Conservation (phyloP, 2,797 vertebrate genomes). For the Fundulus diaphanus region DNA sequence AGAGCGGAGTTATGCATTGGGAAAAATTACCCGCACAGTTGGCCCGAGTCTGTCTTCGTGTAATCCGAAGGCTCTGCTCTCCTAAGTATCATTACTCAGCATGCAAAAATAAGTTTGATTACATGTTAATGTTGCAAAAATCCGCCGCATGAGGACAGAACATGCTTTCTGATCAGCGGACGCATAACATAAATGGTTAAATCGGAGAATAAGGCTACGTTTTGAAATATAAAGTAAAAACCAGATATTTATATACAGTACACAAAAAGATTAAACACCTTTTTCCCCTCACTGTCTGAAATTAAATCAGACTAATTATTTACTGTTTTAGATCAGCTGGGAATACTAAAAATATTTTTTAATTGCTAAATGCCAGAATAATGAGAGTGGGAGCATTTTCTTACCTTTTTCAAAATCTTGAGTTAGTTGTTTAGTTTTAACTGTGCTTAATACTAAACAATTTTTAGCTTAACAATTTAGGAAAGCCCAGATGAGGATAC, state of each 20-base stretch:
- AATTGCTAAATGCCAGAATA: not conserved
- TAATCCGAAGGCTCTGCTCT: slow-evolving; percentile 19
- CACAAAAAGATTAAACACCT: not conserved
- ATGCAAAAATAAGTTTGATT: not conserved
- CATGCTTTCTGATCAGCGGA: not conserved
- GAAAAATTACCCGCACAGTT: slow-evolving; percentile 31
- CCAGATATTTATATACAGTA: not conserved
- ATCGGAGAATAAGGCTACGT: not conserved
- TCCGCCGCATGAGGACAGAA: not conserved
- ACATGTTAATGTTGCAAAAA: not conserved
- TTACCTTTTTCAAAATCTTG: not conserved
- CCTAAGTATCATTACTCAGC: not conserved
- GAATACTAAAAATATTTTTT: not conserved
- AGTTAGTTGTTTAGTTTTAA: no score
- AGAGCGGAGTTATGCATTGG: slow-evolving; percentile 21
- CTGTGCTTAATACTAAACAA: not conserved
- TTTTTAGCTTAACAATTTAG: not conserved
- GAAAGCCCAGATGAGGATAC: not conserved
- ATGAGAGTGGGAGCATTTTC: not conserved
- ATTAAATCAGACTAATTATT: not conserved
- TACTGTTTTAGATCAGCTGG: not conserved
- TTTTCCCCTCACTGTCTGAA: not conserved
- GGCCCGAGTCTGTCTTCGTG: not conserved
- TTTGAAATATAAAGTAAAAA: not conserved
- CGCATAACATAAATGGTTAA: not conserved